Percentiles rank a stretch among this genome's conserved stretches.
These are phyloP conservation scores for Stegophylla sp. DNA, from an alignment of 2,888 invertebrate species.

Conservation along the genomic window DNA sequence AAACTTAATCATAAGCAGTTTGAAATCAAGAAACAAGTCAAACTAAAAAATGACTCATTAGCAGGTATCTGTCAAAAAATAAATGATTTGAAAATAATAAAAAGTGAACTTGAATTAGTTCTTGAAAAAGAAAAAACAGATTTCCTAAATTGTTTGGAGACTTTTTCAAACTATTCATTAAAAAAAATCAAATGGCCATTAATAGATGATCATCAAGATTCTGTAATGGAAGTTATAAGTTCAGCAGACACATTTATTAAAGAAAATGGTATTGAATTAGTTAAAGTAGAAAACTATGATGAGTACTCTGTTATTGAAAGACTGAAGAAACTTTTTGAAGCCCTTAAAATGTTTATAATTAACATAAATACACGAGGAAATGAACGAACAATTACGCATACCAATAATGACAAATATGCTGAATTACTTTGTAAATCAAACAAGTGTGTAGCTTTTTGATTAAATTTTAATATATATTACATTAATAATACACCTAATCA, in stretches of 20 bases:
- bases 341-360: constrained; percentile 48
- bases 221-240: constrained; percentile 47
- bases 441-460: constrained; percentile 21
- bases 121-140: constrained; percentile 16
- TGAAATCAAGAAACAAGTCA: constrained; percentile 22
- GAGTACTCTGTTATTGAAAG: constrained; percentile 45
- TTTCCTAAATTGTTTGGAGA: constrained; percentile 16
- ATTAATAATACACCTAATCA: not conserved
- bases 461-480: not conserved
- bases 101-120: constrained; percentile 29
- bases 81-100: constrained; percentile 36
- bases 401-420: not conserved
- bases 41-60: constrained; percentile 23
- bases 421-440: constrained; percentile 39
- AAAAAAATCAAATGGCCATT: not conserved
- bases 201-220: constrained; percentile 3
- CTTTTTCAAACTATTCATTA: constrained; percentile 1
- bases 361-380: constrained; percentile 33
- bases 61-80: constrained; percentile 16
- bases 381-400: constrained; percentile 6
- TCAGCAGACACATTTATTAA: constrained; percentile 54
- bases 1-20: not conserved
- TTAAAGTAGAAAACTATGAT: constrained; percentile 32
- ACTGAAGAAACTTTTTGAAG: constrained; percentile 53
- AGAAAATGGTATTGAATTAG: constrained; percentile 52